phyloP scores from a whole-genome alignment of 2,113 vertebrate genomes.

The Desmodus rotundus region DNA sequence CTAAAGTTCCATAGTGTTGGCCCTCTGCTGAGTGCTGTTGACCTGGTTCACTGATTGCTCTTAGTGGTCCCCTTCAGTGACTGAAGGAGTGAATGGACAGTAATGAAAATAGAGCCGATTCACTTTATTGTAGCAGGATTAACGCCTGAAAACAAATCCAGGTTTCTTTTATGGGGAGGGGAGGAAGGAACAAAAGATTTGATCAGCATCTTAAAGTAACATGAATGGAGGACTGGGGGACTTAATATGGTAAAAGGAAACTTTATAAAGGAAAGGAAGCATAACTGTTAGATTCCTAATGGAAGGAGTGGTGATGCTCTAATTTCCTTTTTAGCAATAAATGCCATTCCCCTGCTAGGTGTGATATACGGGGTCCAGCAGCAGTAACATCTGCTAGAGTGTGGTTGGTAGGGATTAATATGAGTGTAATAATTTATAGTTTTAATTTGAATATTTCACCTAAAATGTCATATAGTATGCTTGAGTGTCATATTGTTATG shows the following conservation, averaged over 20 bases:
- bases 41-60: slow-evolving; percentile 77
- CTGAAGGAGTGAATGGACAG: slow-evolving; percentile 67
- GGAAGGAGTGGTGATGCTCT: slow-evolving; percentile 26
- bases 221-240: slow-evolving; percentile 48
- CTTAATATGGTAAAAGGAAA: slow-evolving; percentile 51
- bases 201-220: slow-evolving; percentile 51
- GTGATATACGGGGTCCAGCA: no score
- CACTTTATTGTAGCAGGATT: slow-evolving; percentile 69
- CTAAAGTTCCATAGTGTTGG: slow-evolving; percentile 57
- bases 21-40: slow-evolving; percentile 68
- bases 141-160: slow-evolving; percentile 79
- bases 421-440: no score
- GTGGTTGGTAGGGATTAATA: no score
- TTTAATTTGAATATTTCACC: no score
- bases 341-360: background rate
- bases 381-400: no score
- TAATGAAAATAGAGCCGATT: slow-evolving; percentile 73
- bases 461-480: no score
- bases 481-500: no score
- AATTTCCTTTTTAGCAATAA: slow-evolving; percentile 39
- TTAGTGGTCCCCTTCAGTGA: slow-evolving; percentile 74
- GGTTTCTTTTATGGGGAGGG: slow-evolving; percentile 60
- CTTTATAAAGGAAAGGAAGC: slow-evolving; percentile 48
- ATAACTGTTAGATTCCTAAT: slow-evolving; percentile 44
- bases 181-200: slow-evolving; percentile 65